Evolutionary conservation across 1,140 invertebrate species (phyloP).

Genomic region (Hermetia illucens): DNA sequence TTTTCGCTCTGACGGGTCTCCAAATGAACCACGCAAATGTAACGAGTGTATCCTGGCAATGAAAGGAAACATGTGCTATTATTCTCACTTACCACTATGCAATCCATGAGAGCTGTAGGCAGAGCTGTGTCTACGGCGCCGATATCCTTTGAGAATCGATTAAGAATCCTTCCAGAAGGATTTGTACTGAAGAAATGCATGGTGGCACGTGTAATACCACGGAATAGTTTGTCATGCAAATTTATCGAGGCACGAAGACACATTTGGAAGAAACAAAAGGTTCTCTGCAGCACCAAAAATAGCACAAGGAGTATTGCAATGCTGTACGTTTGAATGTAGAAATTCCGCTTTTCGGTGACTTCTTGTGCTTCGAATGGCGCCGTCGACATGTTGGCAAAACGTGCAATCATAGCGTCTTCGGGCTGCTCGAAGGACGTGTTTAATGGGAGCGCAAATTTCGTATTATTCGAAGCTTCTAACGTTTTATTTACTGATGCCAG

Average conservation of each 20-base stretch:
- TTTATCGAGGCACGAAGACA: conserved; percentile 65
- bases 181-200: conserved; percentile 86
- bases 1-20: too few relatives aligned
- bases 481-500: conserved; percentile 14
- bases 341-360: not conserved
- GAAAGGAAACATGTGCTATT: too few relatives aligned
- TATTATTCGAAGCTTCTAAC: conserved; percentile 15
- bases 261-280: conserved; percentile 58
- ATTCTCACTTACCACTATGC: conserved; percentile 42
- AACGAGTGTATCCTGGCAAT: too few relatives aligned
- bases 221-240: conserved; percentile 75
- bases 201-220: conserved; percentile 59
- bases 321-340: not conserved
- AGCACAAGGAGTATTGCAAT: conserved; percentile 19
- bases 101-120: conserved; percentile 58
- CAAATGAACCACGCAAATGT: too few relatives aligned
- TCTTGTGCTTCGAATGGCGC: too few relatives aligned
- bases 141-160: conserved; percentile 76
- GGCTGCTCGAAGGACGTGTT: too few relatives aligned
- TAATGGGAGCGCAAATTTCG: too few relatives aligned
- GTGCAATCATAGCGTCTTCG: too few relatives aligned
- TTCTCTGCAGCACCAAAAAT: conserved; percentile 35
- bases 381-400: too few relatives aligned
- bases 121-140: conserved; percentile 69
- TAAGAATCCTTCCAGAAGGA: conserved; percentile 63